phyloP scores from a whole-genome alignment of 2,888 invertebrate species.

The Melanargia galathea region DNA sequence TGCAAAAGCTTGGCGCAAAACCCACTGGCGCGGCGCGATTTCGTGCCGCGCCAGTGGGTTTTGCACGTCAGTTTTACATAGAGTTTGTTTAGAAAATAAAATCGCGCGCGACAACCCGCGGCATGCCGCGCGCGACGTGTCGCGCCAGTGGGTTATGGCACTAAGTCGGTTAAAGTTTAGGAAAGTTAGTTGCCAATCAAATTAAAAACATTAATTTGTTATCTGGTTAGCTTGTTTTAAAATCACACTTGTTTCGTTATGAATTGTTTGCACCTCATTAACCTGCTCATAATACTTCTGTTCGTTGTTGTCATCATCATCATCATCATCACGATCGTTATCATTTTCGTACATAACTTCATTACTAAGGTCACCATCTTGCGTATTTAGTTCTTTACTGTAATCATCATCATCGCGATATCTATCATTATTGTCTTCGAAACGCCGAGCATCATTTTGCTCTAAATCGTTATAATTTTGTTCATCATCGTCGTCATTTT shows the following conservation, averaged over 20 bases:
- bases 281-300: conserved; percentile 43
- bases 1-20: too few species aligned
- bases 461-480: conserved; percentile 45
- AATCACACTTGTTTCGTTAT: conserved; percentile 49
- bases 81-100: too few species aligned
- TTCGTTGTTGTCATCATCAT: conserved; percentile 54
- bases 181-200: conserved; percentile 64
- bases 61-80: too few species aligned
- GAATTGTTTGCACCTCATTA: conserved; percentile 55
- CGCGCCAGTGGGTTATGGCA: too few species aligned
- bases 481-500: conserved; percentile 47
- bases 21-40: too few species aligned
- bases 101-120: too few species aligned
- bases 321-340: conserved; percentile 53
- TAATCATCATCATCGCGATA: conserved; percentile 49
- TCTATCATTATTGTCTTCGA: conserved; percentile 45
- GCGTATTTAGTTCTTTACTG: conserved; percentile 40
- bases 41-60: too few species aligned
- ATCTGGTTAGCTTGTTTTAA: conserved; percentile 32
- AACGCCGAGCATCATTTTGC: conserved; percentile 42
- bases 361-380: conserved; percentile 48
- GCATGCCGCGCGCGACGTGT: too few species aligned
- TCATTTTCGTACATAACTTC: conserved; percentile 48
- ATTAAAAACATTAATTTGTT: conserved; percentile 37
- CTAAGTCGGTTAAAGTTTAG: conserved; percentile 8